phyloP scores from a whole-genome alignment of 2,113 vertebrate genomes.

The Verasper variegatus region DNA sequence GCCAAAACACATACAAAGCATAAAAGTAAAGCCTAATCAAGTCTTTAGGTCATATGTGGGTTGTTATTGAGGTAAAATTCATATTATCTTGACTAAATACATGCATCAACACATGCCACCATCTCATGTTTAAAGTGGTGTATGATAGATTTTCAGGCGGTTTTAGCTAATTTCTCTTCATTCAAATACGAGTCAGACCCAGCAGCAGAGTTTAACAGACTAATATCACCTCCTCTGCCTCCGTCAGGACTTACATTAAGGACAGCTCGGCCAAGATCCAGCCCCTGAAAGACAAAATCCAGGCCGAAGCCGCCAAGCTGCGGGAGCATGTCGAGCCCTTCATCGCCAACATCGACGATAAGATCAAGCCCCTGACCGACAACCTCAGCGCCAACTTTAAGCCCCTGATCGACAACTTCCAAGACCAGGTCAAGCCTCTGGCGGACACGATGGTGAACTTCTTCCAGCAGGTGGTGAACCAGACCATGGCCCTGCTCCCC shows the following conservation, averaged over 20 bases:
- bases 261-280: slow-evolving; percentile 63
- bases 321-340: slow-evolving; percentile 71
- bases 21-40: no score
- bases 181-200: neutral
- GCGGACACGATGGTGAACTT: slow-evolving; percentile 56
- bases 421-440: slow-evolving; percentile 59
- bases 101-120: no score
- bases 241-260: slow-evolving; percentile 68
- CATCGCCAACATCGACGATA: slow-evolving; percentile 64
- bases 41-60: no score
- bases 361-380: slow-evolving; percentile 63
- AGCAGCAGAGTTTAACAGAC: neutral
- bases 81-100: no score
- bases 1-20: no score
- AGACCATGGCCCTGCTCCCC: slow-evolving; percentile 67
- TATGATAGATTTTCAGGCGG: no score
- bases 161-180: neutral
- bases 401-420: slow-evolving; percentile 46
- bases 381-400: slow-evolving; percentile 55
- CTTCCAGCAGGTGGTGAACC: slow-evolving; percentile 64
- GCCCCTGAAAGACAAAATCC: slow-evolving; percentile 66
- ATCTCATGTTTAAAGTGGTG: no score
- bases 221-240: neutral
- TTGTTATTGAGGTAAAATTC: no score
- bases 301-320: slow-evolving; percentile 60